Conservation (phyloP, 2,113 vertebrate species). For the Neolamprologus sp. region DNA sequence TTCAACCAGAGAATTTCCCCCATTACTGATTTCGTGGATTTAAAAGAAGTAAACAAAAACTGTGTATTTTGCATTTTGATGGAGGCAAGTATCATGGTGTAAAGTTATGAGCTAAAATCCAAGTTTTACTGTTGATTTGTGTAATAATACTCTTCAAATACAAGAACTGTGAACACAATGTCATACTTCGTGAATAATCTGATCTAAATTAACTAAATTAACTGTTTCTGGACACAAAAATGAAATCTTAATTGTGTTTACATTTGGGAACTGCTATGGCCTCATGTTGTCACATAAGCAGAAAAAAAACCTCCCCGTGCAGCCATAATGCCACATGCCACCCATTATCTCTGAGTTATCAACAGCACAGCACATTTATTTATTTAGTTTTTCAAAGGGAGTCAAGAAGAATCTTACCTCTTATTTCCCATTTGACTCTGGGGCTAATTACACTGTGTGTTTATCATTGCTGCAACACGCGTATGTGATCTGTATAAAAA, state of each 20-base stretch:
- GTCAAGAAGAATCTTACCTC: constrained; percentile 37
- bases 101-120: background rate
- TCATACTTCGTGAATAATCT: background rate
- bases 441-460: constrained; percentile 42
- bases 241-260: background rate
- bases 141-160: background rate
- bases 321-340: background rate
- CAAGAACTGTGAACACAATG: background rate
- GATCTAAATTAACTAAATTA: background rate
- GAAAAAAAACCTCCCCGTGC: background rate
- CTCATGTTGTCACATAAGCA: background rate
- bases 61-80: background rate
- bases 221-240: background rate
- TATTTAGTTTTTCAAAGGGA: background rate
- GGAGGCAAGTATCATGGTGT: background rate
- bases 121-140: background rate
- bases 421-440: constrained; percentile 55
- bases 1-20: background rate
- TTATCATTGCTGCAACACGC: constrained; percentile 35
- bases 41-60: background rate
- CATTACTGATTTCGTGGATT: background rate
- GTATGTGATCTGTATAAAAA: constrained; percentile 32
- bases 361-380: background rate
- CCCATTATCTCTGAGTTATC: background rate
- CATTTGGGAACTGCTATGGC: background rate